A percentile compares a stretch with the other conserved stretches of the same genome.
phyloP scores from a whole-genome alignment of 2,888 invertebrate species.

The Drosophila sordidula region DNA sequence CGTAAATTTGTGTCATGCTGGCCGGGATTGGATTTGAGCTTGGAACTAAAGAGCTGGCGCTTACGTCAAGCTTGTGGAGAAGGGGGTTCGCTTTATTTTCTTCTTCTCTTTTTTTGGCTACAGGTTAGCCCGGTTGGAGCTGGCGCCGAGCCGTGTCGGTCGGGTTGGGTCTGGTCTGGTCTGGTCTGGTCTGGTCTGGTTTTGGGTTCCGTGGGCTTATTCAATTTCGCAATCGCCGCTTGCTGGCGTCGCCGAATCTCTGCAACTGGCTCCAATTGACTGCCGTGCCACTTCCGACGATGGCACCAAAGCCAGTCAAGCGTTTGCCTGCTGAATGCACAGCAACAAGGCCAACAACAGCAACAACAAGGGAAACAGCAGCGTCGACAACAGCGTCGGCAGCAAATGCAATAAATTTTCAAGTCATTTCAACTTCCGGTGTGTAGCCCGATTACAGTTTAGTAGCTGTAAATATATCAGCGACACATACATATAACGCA shows the following conservation, averaged over 20 bases:
- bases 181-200: constrained; percentile 26
- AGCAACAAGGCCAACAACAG: constrained; percentile 26
- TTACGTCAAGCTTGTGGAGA: background rate
- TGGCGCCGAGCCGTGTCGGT: background rate
- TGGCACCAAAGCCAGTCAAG: constrained; percentile 61
- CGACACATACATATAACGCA: constrained; percentile 26
- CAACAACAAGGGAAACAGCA: constrained; percentile 20
- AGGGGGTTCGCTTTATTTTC: background rate
- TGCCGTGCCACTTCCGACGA: constrained; percentile 72
- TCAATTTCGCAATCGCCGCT: constrained; percentile 71
- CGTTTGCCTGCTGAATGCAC: constrained; percentile 67
- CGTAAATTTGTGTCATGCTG: constrained; percentile 60
- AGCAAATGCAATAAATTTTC: constrained; percentile 80
- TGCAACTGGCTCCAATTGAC: constrained; percentile 74
- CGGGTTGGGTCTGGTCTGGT: constrained; percentile 8
- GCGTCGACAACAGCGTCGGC: constrained; percentile 36
- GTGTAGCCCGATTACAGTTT: constrained; percentile 79
- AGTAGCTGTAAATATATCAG: constrained; percentile 73
- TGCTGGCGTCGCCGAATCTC: constrained; percentile 54
- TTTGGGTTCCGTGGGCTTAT: constrained; percentile 57
- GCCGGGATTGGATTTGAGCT: constrained; percentile 23
- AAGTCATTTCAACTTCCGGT: constrained; percentile 81
- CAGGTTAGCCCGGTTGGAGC: background rate
- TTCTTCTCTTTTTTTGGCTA: background rate
- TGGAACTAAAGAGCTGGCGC: constrained; percentile 1